phyloP scores from a whole-genome alignment of 2,888 invertebrate species.

The Cheilosia impressa region DNA sequence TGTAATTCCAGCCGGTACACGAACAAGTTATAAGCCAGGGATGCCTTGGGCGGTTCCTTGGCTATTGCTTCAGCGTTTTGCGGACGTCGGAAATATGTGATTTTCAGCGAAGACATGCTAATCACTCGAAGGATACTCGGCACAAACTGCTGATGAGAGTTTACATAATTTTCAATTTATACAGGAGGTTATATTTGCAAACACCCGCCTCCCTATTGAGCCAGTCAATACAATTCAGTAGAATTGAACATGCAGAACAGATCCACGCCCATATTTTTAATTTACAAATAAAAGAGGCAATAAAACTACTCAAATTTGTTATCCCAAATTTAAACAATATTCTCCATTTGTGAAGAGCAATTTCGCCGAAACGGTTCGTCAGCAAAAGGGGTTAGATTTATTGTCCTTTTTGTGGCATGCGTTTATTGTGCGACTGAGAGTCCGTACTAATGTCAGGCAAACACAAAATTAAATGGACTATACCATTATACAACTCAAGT shows the following conservation, averaged over 20 bases:
- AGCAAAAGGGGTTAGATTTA: slow-evolving; percentile 23
- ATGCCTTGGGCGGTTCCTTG: background rate
- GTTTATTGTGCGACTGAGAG: slow-evolving; percentile 21
- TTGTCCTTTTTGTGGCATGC: slow-evolving; percentile 1
- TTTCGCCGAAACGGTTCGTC: background rate
- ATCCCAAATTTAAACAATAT: background rate
- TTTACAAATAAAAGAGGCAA: background rate
- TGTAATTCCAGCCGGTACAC: slow-evolving; percentile 1
- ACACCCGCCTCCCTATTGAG: background rate
- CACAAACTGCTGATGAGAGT: background rate
- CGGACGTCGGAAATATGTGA: background rate
- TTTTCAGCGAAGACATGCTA: background rate
- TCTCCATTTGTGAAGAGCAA: background rate
- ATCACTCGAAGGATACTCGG: background rate
- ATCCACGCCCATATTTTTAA: too few species aligned
- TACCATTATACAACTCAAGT: background rate
- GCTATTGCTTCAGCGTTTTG: background rate
- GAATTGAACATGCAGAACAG: background rate
- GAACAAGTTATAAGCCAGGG: slow-evolving; percentile 10
- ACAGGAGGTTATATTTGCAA: background rate
- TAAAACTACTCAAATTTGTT: slow-evolving; percentile 5
- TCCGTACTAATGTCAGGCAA: background rate
- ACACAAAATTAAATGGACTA: slow-evolving; percentile 13
- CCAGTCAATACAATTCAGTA: background rate
- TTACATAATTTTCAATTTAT: background rate